phyloP scores from a whole-genome alignment of 1,140 invertebrate genomes.

The Nymphalis io region DNA sequence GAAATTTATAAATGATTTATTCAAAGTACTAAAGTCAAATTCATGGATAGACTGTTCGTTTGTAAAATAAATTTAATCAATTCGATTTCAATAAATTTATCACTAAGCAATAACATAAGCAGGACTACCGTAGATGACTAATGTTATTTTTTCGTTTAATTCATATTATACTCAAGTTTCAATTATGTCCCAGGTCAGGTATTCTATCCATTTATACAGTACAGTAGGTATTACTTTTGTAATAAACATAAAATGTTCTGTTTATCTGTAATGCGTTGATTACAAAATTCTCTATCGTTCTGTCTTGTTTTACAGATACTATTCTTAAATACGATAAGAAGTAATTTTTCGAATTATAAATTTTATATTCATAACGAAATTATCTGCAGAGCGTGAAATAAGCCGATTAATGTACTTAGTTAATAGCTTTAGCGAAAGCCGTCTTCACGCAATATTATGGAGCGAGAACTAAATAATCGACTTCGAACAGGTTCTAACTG shows the following conservation, averaged over 20 bases:
- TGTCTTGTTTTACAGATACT: not conserved
- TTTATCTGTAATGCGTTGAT: not conserved
- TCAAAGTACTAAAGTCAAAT: not conserved
- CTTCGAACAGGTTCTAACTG: slow-evolving; percentile 34
- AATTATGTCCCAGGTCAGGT: too few species aligned
- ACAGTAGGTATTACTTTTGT: too few species aligned
- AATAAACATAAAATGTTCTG: too few species aligned
- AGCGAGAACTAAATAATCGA: slow-evolving; percentile 43
- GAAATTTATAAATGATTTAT: not conserved
- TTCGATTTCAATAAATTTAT: not conserved
- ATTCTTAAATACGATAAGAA: not conserved
- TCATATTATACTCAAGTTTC: too few species aligned
- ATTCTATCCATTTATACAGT: too few species aligned
- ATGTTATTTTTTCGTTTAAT: too few species aligned
- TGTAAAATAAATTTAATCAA: not conserved
- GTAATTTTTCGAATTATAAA: slow-evolving; percentile 41
- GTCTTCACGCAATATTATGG: slow-evolving; percentile 41
- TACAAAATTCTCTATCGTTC: not conserved
- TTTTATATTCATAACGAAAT: slow-evolving; percentile 47
- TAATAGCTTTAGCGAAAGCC: slow-evolving; percentile 44
- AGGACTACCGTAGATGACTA: not conserved
- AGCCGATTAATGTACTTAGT: slow-evolving; percentile 46
- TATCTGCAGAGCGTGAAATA: slow-evolving; percentile 45
- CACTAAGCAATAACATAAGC: not conserved
- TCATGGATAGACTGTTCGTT: not conserved